Base-by-base conservation (phyloP, 2,888 invertebrate genomes). In the Cabera pusaria region DNA sequence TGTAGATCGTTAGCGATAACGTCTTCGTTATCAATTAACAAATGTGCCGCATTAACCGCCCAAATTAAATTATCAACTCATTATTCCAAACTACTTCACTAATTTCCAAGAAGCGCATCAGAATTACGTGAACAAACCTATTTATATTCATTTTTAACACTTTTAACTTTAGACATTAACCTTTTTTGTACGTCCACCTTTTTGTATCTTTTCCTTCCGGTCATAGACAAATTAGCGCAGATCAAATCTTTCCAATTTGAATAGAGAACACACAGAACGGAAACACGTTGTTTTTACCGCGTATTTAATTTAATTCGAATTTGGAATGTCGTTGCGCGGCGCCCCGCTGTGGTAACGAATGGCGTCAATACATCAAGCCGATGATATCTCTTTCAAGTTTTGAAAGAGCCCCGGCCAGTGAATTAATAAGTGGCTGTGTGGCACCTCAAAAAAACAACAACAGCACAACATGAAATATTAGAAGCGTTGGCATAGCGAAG, bases 371-470 rank as follows among this genome's bases (percentile, higher is more conserved):
- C 84, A 87, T 88, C 88, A 87, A 74, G 59, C 58, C 73, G 87
- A 87, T 87, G 87, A 85, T 87, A 87, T 88, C 88, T 87, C 80
- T 82, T 85, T 88, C 81, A 84, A 80, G 79, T 83, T 82, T 77
- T 77, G 77, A 79, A 82, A 68, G 72, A 68, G 72, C 61, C 72
- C 75, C 63, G 72, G 60, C 55, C 75, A 70, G 69, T 69, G 68
- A 78, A 84, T 85, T 82, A 81, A 82, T 83, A 81, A 74, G 81
- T 72, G 59, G 56, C n/a, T 64, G 56, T 59, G 52, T 7, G 56
- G 19, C n/a, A n/a, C n/a, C n/a, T 40, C 36, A 72, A 74, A 76
- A 74, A 75, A 72, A 56, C 58, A 60, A 68, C 58, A 60, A 68
- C 64, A 65, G 53, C 53, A 64, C 64, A 66, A 67, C 59, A 56